phyloP scores from a whole-genome alignment of 2,797 vertebrate species.

The Pangasius mekongensis region DNA sequence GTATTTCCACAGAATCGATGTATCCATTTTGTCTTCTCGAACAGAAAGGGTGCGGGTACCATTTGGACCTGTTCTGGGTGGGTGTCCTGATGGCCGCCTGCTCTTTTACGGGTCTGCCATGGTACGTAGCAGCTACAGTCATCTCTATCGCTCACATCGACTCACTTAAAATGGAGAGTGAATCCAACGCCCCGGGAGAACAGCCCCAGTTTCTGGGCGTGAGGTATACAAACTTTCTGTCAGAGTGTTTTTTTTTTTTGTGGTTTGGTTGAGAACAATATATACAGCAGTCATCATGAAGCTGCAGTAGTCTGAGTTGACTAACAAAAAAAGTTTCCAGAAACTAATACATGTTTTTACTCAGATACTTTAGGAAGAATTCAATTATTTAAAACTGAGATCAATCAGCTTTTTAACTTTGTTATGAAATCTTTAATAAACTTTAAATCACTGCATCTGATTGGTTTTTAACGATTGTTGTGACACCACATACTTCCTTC shows the following conservation, averaged over 20 bases:
- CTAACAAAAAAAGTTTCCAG: not conserved
- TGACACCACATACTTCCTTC: not conserved
- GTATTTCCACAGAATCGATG: not conserved
- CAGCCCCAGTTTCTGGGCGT: conserved; percentile 96
- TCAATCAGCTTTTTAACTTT: not conserved
- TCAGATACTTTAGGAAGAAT: not conserved
- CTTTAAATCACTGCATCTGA: not conserved
- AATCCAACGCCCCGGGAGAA: conserved; percentile 93
- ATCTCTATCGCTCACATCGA: conserved; percentile 98
- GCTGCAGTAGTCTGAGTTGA: not conserved
- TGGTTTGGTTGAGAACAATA: not conserved
- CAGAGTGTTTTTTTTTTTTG: too few relatives aligned
- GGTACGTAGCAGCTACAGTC: conserved; percentile 98
- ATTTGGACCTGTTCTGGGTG: conserved; percentile 95
- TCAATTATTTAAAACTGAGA: not conserved
- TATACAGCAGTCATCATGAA: not conserved
- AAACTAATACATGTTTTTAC: not conserved
- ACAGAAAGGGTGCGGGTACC: conserved; percentile 95
- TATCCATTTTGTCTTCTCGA: not conserved
- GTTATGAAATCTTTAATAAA: not conserved
- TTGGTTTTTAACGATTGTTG: not conserved
- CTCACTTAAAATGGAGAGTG: conserved; percentile 96
- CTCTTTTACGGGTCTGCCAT: conserved; percentile 93
- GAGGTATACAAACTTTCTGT: conserved; percentile 72
- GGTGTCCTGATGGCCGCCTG: conserved; percentile 89